Conservation (phyloP, 37 sponge, comb jelly and placozoan species). For the Haliclona indistincta region DNA sequence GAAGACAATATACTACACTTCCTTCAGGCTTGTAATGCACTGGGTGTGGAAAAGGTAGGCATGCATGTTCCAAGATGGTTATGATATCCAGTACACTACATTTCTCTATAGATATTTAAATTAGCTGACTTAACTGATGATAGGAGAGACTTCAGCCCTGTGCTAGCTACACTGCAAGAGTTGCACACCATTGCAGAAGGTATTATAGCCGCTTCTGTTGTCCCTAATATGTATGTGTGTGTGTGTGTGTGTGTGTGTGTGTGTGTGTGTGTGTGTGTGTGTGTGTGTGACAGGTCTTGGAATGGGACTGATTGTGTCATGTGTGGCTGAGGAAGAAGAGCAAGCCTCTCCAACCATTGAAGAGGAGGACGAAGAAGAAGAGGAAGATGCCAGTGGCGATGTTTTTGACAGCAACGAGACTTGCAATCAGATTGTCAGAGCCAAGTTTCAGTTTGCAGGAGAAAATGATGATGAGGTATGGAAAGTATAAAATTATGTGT, state of each 20-base stretch:
- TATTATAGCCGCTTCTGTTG: not conserved
- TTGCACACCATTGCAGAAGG: conserved; percentile 62
- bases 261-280: not conserved
- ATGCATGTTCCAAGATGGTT: not conserved
- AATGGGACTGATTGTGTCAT: conserved; percentile 29
- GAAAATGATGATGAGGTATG: conserved; percentile 80
- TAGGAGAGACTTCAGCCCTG: conserved; percentile 46
- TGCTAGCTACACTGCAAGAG: conserved; percentile 57
- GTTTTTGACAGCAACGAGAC: not conserved
- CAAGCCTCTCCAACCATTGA: not conserved
- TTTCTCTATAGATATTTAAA: conserved; percentile 40
- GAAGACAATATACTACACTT: conserved; percentile 71
- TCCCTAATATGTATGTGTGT: not conserved
- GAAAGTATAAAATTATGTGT: not conserved
- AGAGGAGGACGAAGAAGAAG: conserved; percentile 2
- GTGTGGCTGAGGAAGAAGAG: conserved; percentile 8
- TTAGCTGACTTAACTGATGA: conserved; percentile 51
- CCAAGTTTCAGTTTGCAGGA: conserved; percentile 64
- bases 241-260: not conserved
- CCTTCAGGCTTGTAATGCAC: conserved; percentile 60
- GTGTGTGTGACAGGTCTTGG: conserved; percentile 21
- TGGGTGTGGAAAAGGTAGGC: conserved; percentile 62
- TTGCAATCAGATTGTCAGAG: conserved; percentile 30
- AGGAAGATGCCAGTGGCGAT: not conserved
- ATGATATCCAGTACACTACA: not conserved